Percentiles rank a stretch among this genome's conserved stretches.
Conservation (phyloP, 2,113 vertebrate species). For the Thalassarche chlororhynchos region DNA sequence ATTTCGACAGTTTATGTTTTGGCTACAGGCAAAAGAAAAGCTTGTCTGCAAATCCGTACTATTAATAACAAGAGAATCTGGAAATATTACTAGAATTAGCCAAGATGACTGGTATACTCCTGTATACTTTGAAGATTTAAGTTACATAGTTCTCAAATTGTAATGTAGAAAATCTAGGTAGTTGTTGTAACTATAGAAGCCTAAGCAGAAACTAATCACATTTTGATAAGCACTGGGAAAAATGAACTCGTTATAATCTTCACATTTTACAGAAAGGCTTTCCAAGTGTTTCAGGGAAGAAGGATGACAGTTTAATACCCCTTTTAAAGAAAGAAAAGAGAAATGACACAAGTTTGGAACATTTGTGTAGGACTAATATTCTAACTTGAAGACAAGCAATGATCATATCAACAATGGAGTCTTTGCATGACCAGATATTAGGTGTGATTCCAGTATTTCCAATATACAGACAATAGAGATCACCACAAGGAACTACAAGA, state of each 20-base stretch:
- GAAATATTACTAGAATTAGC: background rate
- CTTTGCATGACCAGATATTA: background rate
- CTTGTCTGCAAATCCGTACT: background rate
- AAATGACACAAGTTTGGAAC: background rate
- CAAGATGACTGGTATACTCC: background rate
- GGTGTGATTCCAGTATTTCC: background rate
- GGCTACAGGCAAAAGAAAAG: background rate
- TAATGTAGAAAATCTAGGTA: background rate
- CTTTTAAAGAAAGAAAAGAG: background rate
- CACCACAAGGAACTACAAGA: background rate
- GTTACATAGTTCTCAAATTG: background rate
- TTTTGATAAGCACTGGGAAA: background rate
- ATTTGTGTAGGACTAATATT: background rate
- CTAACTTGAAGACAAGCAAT: background rate
- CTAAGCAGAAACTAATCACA: background rate
- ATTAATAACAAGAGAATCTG: background rate
- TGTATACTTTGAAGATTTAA: background rate
- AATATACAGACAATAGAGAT: background rate
- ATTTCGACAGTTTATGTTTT: background rate
- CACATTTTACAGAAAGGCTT: background rate
- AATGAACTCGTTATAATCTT: background rate
- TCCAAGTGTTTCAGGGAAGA: background rate
- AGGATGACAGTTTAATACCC: background rate
- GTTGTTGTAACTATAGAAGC: background rate
- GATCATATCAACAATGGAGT: background rate